Evolutionary conservation across 2,113 vertebrate species (phyloP), one percentile per base, ranked within the genome.

Genomic region (Illadopsis cleaveri): DNA sequence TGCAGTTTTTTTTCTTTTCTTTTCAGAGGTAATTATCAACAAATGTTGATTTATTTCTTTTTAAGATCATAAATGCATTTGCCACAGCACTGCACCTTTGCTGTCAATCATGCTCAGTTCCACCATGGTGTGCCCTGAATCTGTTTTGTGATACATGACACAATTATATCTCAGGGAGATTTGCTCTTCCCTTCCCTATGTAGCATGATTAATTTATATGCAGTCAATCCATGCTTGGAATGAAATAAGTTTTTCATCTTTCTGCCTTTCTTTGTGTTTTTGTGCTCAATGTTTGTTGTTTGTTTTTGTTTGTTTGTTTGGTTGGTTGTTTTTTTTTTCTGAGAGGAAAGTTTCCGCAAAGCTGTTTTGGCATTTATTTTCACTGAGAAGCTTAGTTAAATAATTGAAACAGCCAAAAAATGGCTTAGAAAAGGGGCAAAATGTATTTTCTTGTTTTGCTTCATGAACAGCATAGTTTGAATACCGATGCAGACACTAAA

Each of bases 401-500:
- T 85, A 92, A 90, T 80, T 93, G 79, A 94, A 92, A 88, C 62
- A 85, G 70, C 31, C 18, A 79, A 94, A 89, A 94, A 78, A 69
- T 18, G 12, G 11, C 38, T 80, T 82, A 21, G 86, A 94, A 94
- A 90, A 76, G 35, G 38, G 47, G 51, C 4, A 91, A 93, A 96
- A 88, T 86, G 12, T 73, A 51, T 93, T 91, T 96, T 80, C 44
- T 68, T 90, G 35, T 73, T 93, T 95, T 95, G 75, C 81, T 93
- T 94, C 50, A 18, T 50, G 73, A 97, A 68, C 91, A 90, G 47
- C 93, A 93, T 85, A 96, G 85, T 88, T 92, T 93, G 92, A 96
- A 95, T 96, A 94, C 95, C 75, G 68, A 93, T 96, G 94, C 62
- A 92, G 87, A 62, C 82, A 60, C 87, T 93, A 86, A 91, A 93